Evolutionary conservation across 2,888 invertebrate species (phyloP).

Genomic region (Eupithecia tripunctaria): DNA sequence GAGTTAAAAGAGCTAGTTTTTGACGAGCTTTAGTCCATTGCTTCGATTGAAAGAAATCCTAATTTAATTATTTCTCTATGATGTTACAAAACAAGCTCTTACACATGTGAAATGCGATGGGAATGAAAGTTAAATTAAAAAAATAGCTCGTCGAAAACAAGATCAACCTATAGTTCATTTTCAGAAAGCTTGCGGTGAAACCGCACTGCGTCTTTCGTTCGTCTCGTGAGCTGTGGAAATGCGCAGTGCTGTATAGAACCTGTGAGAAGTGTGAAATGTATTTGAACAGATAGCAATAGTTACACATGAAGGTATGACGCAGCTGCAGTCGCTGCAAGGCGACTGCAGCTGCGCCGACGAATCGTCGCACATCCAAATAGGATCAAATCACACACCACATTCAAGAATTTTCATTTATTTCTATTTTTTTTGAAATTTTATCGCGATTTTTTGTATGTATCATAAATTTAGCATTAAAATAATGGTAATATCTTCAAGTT

Average conservation of each 20-base stretch:
- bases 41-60: not conserved
- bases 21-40: not conserved
- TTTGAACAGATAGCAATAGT: constrained; percentile 78
- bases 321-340: constrained; percentile 37
- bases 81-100: not conserved
- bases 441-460: constrained; percentile 70
- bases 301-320: constrained; percentile 67
- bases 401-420: constrained; percentile 82
- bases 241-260: constrained; percentile 26
- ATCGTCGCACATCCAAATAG: constrained; percentile 53
- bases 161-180: constrained; percentile 27
- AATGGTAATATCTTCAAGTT: constrained; percentile 81
- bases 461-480: constrained; percentile 85
- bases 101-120: not conserved
- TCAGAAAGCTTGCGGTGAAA: constrained; percentile 46
- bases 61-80: not conserved
- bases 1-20: constrained; percentile 34
- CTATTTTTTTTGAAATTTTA: constrained; percentile 77
- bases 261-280: constrained; percentile 38
- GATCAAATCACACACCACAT: constrained; percentile 82
- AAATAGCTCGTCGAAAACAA: not conserved
- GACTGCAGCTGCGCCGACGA: constrained; percentile 34
- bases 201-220: constrained; percentile 30
- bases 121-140: not conserved
- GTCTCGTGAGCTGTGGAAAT: constrained; percentile 16